A percentile compares a stretch with the other conserved stretches of the same genome.
Evolutionary conservation across 2,113 vertebrate genomes (phyloP).

Genomic region (Progne subis): DNA sequence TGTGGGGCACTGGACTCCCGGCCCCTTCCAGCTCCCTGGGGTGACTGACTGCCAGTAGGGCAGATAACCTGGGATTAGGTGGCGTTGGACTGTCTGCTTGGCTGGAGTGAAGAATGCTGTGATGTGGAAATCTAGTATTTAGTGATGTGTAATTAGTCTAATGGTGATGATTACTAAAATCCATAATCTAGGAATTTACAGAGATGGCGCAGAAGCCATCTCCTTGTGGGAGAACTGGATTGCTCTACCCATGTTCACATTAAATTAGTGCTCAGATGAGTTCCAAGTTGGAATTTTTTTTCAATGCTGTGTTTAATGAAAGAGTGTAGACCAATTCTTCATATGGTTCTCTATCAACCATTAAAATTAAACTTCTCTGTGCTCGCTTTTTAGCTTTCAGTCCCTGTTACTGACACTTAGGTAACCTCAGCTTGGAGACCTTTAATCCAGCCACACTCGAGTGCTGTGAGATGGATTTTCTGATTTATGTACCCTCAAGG

Average conservation of each 20-base stretch:
- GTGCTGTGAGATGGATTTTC: neutral
- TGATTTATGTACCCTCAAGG: neutral
- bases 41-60: neutral
- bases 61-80: neutral
- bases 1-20: neutral
- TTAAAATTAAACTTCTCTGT: neutral
- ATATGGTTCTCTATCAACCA: neutral
- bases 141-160: conserved; percentile 31
- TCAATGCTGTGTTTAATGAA: neutral
- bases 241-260: neutral
- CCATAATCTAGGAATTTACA: neutral
- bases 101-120: conserved; percentile 7
- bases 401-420: neutral
- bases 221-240: neutral
- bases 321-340: neutral
- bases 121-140: conserved; percentile 21
- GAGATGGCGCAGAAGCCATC: neutral
- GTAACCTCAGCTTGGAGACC: neutral
- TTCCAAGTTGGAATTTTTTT: neutral
- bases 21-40: neutral
- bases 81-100: neutral
- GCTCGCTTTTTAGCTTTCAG: neutral
- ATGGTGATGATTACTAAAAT: conserved; percentile 34
- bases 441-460: neutral
- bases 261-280: neutral